phyloP scores from a whole-genome alignment of 2,888 invertebrate species.

The Dione vanillae region DNA sequence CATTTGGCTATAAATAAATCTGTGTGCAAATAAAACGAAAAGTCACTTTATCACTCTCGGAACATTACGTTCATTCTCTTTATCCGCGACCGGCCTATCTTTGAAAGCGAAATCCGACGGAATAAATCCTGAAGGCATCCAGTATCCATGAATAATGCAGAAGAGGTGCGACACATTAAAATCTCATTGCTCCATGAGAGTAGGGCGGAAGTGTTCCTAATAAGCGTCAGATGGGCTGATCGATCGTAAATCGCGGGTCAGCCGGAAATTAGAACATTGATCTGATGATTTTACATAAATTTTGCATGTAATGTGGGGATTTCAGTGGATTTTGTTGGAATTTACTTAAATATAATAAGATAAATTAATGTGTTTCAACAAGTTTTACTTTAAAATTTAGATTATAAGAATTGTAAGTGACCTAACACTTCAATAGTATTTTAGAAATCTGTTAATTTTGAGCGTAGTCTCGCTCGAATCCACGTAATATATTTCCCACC shows the following conservation, averaged over 20 bases:
- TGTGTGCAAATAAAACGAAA: constrained; percentile 41
- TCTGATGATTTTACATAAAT: constrained; percentile 6
- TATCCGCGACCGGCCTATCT: constrained; percentile 47
- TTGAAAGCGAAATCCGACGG: constrained; percentile 49
- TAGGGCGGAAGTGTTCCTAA: constrained; percentile 31
- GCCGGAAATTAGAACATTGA: constrained; percentile 16
- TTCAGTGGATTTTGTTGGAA: neutral
- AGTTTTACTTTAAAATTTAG: too few species aligned
- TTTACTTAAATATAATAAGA: neutral
- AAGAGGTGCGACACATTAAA: constrained; percentile 72
- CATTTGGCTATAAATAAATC: constrained; percentile 31
- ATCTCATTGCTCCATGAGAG: constrained; percentile 68
- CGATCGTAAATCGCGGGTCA: constrained; percentile 18
- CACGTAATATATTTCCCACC: too few species aligned
- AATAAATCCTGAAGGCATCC: constrained; percentile 51
- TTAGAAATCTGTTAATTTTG: too few species aligned
- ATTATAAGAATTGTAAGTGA: too few species aligned
- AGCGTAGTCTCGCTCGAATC: too few species aligned
- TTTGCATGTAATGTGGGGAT: neutral
- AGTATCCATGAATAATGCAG: constrained; percentile 70
- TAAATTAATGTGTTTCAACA: too few species aligned
- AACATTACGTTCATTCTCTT: constrained; percentile 46
- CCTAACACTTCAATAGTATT: too few species aligned
- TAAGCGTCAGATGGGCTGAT: constrained; percentile 26
- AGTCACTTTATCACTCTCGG: constrained; percentile 42